Evolutionary conservation across 2,113 vertebrate species (phyloP).

Genomic region (Brienomyrus longianalis): DNA sequence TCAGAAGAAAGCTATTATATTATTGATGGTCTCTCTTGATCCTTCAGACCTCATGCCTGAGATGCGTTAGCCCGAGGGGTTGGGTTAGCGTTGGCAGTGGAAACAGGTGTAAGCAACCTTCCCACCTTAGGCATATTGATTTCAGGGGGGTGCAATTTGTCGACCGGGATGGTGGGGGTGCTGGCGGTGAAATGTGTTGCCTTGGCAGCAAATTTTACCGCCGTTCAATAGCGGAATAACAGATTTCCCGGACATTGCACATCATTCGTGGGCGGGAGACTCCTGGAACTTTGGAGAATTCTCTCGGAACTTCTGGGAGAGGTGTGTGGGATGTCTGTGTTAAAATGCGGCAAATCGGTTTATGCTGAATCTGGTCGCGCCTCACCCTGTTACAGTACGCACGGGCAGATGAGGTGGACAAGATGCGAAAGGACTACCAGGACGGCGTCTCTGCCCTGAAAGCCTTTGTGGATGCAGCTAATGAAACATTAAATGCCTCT

Average conservation of each 20-base stretch:
- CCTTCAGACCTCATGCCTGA: not conserved
- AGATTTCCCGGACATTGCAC: not conserved
- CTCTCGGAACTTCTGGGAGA: not conserved
- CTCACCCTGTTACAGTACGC: constrained; percentile 70
- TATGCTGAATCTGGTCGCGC: not conserved
- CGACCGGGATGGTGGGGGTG: not conserved
- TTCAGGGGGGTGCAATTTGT: not conserved
- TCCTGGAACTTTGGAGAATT: not conserved
- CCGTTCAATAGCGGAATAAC: not conserved
- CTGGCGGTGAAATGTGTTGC: not conserved
- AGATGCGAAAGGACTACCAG: constrained; percentile 78
- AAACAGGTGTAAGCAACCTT: not conserved
- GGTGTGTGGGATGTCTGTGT: not conserved
- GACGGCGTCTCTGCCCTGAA: constrained; percentile 73
- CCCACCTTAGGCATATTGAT: not conserved
- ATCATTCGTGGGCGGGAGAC: not conserved
- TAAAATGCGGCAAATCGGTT: not conserved
- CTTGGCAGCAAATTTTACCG: not conserved
- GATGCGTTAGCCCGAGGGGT: not conserved
- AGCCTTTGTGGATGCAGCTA: constrained; percentile 73
- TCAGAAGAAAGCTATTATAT: not conserved
- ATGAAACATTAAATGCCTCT: constrained; percentile 68
- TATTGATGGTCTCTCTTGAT: not conserved
- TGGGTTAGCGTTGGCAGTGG: not conserved
- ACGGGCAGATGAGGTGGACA: constrained; percentile 84